These are phyloP conservation scores for Sus cebifrons DNA, from an alignment of 2,797 vertebrate species.

Conservation along the genomic window DNA sequence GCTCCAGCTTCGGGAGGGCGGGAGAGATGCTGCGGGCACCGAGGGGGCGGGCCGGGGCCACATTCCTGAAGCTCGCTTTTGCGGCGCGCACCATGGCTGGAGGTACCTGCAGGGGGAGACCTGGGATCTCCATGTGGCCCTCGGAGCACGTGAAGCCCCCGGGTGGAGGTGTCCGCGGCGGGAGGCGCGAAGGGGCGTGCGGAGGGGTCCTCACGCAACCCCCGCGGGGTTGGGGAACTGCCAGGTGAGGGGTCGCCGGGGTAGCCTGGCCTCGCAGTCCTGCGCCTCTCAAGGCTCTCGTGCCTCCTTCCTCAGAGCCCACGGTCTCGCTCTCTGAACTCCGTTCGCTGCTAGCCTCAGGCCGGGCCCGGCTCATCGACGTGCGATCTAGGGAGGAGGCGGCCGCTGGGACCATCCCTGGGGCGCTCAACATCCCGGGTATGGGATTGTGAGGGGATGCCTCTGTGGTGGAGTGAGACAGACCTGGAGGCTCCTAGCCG, in stretches of 20 bases:
- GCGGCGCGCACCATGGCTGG: constrained; percentile 2
- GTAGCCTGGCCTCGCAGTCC: accelerated
- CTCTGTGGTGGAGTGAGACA: not conserved
- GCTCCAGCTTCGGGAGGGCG: not conserved
- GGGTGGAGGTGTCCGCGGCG: not conserved
- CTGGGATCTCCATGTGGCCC: accelerated
- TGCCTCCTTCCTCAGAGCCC: constrained; percentile 41
- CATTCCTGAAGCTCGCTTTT: not conserved
- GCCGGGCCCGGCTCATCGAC: constrained; percentile 89
- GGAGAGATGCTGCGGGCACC: not conserved
- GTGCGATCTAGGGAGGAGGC: constrained; percentile 92
- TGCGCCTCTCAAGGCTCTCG: not conserved
- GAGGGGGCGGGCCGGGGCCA: accelerated
- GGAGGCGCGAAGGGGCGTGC: not conserved
- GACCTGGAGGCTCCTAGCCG: not conserved
- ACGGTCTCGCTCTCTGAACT: constrained; percentile 72
- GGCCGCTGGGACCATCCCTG: constrained; percentile 90
- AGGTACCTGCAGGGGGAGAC: constrained; percentile 26
- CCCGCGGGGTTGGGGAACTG: not conserved
- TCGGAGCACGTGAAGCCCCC: not conserved
- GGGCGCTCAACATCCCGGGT: constrained; percentile 93
- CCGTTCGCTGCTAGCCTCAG: constrained; percentile 75
- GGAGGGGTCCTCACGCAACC: accelerated
- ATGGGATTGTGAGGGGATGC: not conserved
- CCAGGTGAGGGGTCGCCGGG: not conserved